Evolutionary conservation across 2,113 vertebrate species (phyloP).

Genomic region (Eidolon helvum): DNA sequence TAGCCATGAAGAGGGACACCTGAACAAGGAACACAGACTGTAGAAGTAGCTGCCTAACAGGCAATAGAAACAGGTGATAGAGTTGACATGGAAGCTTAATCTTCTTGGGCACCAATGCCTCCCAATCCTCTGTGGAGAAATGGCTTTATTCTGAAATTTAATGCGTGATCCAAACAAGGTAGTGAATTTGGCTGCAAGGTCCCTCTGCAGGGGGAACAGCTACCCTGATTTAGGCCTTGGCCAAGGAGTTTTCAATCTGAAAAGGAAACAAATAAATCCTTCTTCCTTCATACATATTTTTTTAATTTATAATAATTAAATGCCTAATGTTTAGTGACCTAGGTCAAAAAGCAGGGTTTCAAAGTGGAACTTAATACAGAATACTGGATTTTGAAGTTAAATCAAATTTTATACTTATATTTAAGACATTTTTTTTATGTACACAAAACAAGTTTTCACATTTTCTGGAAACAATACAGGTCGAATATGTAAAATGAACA

Average conservation of each 20-base stretch:
- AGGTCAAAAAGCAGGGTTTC: background rate
- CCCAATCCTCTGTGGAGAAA: background rate
- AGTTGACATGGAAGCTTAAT: background rate
- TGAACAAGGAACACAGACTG: background rate
- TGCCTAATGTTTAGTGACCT: background rate
- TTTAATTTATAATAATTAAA: constrained; percentile 2
- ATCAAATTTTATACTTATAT: background rate
- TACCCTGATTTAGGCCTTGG: background rate
- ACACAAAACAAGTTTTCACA: background rate
- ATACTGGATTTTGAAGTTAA: background rate
- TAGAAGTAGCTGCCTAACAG: background rate
- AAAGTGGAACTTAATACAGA: background rate
- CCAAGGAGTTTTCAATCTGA: rapidly evolving
- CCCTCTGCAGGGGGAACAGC: background rate
- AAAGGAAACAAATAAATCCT: background rate
- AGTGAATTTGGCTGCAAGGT: background rate
- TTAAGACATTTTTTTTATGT: background rate
- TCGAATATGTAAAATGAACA: background rate
- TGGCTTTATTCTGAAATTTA: background rate
- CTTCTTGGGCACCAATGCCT: rapidly evolving
- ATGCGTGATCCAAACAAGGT: background rate
- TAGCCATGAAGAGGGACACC: background rate
- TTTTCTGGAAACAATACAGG: background rate
- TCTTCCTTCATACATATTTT: background rate
- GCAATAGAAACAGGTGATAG: background rate